Percentiles rank a stretch among this genome's conserved stretches.
Conservation (phyloP, 2,113 vertebrate genomes). For the Hippocampus comes region DNA sequence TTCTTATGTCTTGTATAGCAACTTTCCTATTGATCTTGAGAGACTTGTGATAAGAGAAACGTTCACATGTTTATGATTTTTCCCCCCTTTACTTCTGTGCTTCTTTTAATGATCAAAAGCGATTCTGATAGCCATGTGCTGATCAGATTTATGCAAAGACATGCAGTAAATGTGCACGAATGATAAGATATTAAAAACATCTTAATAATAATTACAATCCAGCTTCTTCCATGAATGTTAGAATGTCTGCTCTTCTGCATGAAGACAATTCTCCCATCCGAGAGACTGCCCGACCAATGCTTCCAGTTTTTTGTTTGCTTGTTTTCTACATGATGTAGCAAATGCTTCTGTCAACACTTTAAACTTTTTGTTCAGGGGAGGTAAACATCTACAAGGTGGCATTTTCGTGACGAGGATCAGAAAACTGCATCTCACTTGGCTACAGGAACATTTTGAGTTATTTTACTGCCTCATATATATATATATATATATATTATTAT, state of each 20-base stretch:
- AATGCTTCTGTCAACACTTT: not conserved
- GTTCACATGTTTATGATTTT: conserved; percentile 58
- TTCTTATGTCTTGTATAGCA: conserved; percentile 60
- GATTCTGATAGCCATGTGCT: conserved; percentile 72
- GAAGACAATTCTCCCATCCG: conserved; percentile 29
- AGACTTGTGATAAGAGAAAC: conserved; percentile 55
- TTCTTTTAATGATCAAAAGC: conserved; percentile 63
- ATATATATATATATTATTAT: no score
- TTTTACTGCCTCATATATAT: no score
- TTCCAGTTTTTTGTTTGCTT: conserved; percentile 3
- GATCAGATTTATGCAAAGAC: conserved; percentile 79
- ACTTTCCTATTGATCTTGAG: conserved; percentile 63
- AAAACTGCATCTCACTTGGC: not conserved
- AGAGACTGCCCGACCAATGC: conserved; percentile 20
- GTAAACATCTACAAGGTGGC: conserved; percentile 22
- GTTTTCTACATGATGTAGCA: not conserved
- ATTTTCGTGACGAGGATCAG: not conserved
- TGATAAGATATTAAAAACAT: conserved; percentile 34
- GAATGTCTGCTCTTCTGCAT: conserved; percentile 16
- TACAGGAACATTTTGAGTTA: no score
- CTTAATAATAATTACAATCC: conserved; percentile 30
- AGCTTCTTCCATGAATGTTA: conserved; percentile 61
- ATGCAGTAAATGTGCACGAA: conserved; percentile 77
- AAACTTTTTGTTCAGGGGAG: conserved; percentile 15
- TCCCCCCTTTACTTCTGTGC: conserved; percentile 18